Base-by-base conservation (phyloP, 2,888 invertebrate species). In the Tachina fera region DNA sequence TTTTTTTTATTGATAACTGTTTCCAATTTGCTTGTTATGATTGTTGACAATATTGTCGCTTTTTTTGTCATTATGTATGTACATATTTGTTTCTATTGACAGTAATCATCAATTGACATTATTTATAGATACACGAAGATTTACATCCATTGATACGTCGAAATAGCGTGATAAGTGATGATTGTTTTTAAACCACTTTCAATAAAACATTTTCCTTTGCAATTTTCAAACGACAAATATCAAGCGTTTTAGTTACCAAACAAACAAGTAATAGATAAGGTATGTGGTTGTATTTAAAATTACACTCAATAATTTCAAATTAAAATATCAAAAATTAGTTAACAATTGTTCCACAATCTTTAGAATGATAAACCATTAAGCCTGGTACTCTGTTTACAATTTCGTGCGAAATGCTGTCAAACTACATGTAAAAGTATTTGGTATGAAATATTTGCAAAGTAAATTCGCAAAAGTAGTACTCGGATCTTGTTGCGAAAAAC, bases 81-180 rank as follows among this genome's bases (percentile, higher is more conserved):
- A n/a, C n/a, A n/a, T n/a, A 13, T 61, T 70, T 68, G n/a, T 49
- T 60, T 68, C 19, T 22, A 19, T 31, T 58, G 22, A 0, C 3
- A 51, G 43, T 22, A 72, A 78, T 65, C 49, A 31, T 19, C 56
- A 67, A 41, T 22, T n/a, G 41, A 49, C 47, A 56, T 58, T 51
- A 67, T 67, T 51, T 67, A 74, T 49, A 45, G 65, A 60, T 43
- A 41, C 43, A 22, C n/a, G 39, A 22, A 22, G 49, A 43, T 63
- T 71, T 63, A 70, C 31, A 31, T 31, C 31, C 31, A 31, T 31
- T 31, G 31, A 31, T 31, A 31, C n/a, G 49, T 3, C 1, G 49
- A 3, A n/a, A 14, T 49, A 65, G 65, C 65, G 72, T 81, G 72
- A 80, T 49, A 60, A 80, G 58, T 80, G 47, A 49, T 80, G 41